These are phyloP conservation scores for Lycia hirtaria DNA, from an alignment of 2,888 invertebrate species.

Conservation along the genomic window DNA sequence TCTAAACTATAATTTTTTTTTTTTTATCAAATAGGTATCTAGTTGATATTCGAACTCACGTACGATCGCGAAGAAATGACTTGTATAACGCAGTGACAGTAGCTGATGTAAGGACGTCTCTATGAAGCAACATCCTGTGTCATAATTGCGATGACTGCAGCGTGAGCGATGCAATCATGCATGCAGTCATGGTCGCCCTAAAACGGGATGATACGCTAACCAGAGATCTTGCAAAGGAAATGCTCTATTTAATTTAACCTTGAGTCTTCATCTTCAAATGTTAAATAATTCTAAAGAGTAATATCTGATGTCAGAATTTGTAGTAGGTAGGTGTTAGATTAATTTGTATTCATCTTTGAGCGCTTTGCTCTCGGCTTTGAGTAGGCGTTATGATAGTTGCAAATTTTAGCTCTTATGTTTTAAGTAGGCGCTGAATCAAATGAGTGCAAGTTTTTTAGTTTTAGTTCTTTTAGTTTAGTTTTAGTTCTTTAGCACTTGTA, in stretches of 20 bases:
- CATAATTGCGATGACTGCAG: slow-evolving; percentile 4
- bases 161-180: not conserved
- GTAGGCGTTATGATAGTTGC: not conserved
- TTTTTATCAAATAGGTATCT: too few species aligned
- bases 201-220: slow-evolving; percentile 20
- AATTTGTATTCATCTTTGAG: not conserved
- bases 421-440: slow-evolving; percentile 2
- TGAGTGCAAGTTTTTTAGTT: too few species aligned
- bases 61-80: too few species aligned
- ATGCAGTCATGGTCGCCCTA: not conserved
- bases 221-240: slow-evolving; percentile 20
- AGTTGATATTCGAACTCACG: too few species aligned
- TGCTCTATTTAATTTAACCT: slow-evolving; percentile 15
- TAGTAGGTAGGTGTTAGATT: slow-evolving; percentile 7
- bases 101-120: not conserved
- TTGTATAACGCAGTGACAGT: not conserved
- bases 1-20: too few species aligned
- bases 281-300: not conserved
- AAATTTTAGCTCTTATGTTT: not conserved
- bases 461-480: too few species aligned
- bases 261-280: slow-evolving; percentile 6
- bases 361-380: not conserved
- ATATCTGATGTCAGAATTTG: slow-evolving; percentile 1
- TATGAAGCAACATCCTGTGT: not conserved
- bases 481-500: too few species aligned